A percentile compares a stretch with the other conserved stretches of the same genome.
These are phyloP conservation scores for Megaceryle maxima DNA, from an alignment of 2,113 vertebrate genomes.

Conservation along the genomic window DNA sequence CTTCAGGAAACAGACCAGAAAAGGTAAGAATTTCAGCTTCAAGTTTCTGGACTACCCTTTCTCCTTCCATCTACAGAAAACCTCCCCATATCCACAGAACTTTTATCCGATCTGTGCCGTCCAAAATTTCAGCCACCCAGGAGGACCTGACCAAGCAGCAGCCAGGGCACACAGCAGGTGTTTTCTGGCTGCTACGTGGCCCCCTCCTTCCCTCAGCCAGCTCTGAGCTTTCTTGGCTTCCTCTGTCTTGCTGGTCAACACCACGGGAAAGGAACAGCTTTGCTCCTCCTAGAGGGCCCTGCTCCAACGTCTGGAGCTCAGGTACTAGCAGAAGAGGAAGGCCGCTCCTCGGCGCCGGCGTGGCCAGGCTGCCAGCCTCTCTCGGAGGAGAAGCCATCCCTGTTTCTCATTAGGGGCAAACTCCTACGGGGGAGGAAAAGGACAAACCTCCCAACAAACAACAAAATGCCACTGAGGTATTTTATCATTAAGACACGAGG, in stretches of 20 bases:
- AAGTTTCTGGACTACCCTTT: not conserved
- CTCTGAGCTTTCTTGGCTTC: not conserved
- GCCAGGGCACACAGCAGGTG: not conserved
- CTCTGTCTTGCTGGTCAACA: not conserved
- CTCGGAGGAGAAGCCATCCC: not conserved
- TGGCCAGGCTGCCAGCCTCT: not conserved
- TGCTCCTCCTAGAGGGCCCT: not conserved
- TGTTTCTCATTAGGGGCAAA: not conserved
- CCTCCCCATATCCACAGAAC: not conserved
- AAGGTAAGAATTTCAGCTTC: not conserved
- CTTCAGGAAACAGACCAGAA: not conserved
- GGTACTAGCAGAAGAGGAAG: not conserved
- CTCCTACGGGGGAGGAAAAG: not conserved
- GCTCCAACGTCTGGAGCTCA: not conserved
- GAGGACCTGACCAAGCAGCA: not conserved
- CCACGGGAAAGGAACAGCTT: not conserved
- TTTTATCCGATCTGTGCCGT: not conserved
- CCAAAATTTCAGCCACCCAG: not conserved
- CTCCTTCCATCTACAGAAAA: not conserved
- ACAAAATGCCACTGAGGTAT: fast-evolving
- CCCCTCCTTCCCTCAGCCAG: not conserved
- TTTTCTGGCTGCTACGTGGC: not conserved
- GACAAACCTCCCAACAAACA: not conserved
- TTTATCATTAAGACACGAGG: not conserved
- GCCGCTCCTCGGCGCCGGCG: not conserved